phyloP scores from a whole-genome alignment of 2,113 vertebrate species.

The Tinamus guttatus region DNA sequence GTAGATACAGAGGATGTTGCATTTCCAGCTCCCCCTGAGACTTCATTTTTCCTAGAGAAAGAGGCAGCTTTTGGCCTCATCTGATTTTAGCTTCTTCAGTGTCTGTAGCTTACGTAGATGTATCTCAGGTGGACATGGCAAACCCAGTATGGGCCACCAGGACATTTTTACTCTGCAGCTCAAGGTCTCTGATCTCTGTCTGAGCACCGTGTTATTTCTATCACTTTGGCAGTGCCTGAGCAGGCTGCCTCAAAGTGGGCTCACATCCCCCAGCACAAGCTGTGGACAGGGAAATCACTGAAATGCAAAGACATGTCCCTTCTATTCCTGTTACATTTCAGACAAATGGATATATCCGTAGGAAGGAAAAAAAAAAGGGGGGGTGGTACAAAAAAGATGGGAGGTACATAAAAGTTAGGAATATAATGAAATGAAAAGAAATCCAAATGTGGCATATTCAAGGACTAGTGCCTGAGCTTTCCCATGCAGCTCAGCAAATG shows the following conservation, averaged over 20 bases:
- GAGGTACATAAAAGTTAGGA: neutral
- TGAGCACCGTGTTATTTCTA: neutral
- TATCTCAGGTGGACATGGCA: neutral
- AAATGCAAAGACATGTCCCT: neutral
- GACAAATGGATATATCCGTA: neutral
- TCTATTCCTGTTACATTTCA: neutral
- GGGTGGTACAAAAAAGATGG: neutral
- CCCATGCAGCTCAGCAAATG: neutral
- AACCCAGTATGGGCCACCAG: neutral
- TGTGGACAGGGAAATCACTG: neutral
- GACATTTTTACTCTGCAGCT: neutral
- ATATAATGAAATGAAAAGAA: conserved; percentile 26
- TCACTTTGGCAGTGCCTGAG: neutral
- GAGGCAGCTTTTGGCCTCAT: conserved; percentile 45
- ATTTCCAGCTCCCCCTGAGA: neutral
- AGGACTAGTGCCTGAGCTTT: neutral
- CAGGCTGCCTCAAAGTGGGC: neutral
- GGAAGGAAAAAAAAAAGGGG: no score
- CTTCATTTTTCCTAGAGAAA: neutral
- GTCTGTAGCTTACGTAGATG: neutral
- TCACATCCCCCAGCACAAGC: neutral
- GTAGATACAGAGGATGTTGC: neutral
- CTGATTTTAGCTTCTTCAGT: conserved; percentile 1
- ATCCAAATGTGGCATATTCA: conserved; percentile 13
- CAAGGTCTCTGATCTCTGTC: neutral